Percentiles rank a stretch among this genome's conserved stretches.
phyloP scores from a whole-genome alignment of 1,140 invertebrate genomes.

The Spodoptera frugiperda region DNA sequence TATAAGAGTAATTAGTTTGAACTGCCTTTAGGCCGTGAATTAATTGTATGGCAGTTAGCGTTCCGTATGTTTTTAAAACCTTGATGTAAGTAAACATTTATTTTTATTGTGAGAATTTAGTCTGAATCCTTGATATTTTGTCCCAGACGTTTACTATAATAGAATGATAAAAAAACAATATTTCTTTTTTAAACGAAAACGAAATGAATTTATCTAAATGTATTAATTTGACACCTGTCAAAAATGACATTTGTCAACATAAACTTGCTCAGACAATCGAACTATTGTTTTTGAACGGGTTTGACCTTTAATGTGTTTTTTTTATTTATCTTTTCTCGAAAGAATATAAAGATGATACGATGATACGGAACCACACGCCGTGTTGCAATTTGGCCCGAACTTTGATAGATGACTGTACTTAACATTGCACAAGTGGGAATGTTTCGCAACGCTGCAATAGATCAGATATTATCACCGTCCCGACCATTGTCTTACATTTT shows the following conservation, averaged over 20 bases:
- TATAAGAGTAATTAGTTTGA: not conserved
- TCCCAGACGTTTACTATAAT: too few species aligned
- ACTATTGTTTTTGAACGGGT: too few species aligned
- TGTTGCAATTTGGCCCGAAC: not conserved
- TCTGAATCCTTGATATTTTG: too few species aligned
- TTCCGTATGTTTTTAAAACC: not conserved
- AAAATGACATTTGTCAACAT: too few species aligned
- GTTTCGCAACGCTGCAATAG: slow-evolving; percentile 16
- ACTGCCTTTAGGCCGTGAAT: not conserved
- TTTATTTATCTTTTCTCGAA: not conserved
- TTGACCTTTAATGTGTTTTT: too few species aligned
- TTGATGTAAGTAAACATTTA: too few species aligned
- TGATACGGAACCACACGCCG: not conserved
- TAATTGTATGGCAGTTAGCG: not conserved
- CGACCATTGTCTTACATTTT: slow-evolving; percentile 31
- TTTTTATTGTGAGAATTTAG: not conserved
- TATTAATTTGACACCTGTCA: too few species aligned
- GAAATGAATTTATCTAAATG: too few species aligned
- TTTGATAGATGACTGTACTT: slow-evolving; percentile 4
- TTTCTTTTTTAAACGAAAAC: too few species aligned
- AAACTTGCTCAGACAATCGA: too few species aligned
- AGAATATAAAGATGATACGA: not conserved
- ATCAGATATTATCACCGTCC: slow-evolving; percentile 26
- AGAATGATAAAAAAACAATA: too few species aligned
- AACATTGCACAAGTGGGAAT: slow-evolving; percentile 19